These are phyloP conservation scores for zebrafish (Danio rerio) DNA, from an alignment of 2,113 vertebrate genomes.

Conservation along the genomic window GRCz12tu NC_133199.1:20590501-20591000, in stretches of 20 bases:
- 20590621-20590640: neutral
- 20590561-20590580: neutral
- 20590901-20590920: neutral
- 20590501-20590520: neutral
- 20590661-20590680: neutral
- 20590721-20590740: neutral
- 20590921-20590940: neutral
- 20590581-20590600: neutral
- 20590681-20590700: neutral
- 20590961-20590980: no score
- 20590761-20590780: neutral
- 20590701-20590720: conserved; percentile 12
- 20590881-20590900: neutral
- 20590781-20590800: no score
- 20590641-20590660: conserved; percentile 13
- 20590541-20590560: neutral
- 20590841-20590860: neutral
- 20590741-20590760: neutral
- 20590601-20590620: neutral
- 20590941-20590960: no score
- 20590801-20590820: neutral
- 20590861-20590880: no score
- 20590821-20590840: neutral
- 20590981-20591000: no score
- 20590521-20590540: neutral